Conservation (phyloP, 2,888 invertebrate species). For the Xestobium rufovillosum region DNA sequence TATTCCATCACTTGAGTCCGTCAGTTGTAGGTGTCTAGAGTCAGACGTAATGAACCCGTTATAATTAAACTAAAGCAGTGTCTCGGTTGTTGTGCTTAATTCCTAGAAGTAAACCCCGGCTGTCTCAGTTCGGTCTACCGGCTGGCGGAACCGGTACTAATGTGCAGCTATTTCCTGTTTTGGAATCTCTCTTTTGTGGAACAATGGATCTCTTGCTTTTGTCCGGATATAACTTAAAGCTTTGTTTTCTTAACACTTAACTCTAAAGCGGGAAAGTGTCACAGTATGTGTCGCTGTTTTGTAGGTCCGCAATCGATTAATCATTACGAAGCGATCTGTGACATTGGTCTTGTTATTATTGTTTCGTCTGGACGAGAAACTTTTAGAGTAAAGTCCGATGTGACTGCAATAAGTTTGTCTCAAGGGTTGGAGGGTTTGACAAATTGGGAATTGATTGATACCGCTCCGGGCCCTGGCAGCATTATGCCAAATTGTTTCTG, state of each 20-base stretch:
- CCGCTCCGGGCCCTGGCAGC: too few relatives aligned
- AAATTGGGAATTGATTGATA: too few relatives aligned
- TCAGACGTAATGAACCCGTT: too few relatives aligned
- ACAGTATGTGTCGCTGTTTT: constrained; percentile 21
- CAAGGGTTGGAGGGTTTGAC: too few relatives aligned
- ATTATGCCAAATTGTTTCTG: too few relatives aligned
- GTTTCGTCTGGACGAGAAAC: constrained; percentile 15
- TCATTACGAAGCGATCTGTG: constrained; percentile 19
- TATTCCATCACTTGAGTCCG: too few relatives aligned
- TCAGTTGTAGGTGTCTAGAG: too few relatives aligned
- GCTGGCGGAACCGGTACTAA: constrained; percentile 33
- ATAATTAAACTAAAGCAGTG: too few relatives aligned
- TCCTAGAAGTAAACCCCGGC: too few relatives aligned
- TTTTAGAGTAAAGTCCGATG: too few relatives aligned
- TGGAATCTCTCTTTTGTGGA: constrained; percentile 30
- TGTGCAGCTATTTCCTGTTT: constrained; percentile 33
- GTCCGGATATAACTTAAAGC: constrained; percentile 31
- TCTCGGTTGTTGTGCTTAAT: too few relatives aligned
- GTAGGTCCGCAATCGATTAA: constrained; percentile 26
- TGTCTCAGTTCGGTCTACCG: constrained; percentile 33
- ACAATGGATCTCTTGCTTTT: constrained; percentile 28
- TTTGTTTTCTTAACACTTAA: constrained; percentile 28
- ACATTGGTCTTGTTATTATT: constrained; percentile 25
- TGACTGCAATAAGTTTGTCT: too few relatives aligned
- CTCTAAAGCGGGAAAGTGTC: constrained; percentile 19